Conservation (phyloP, 2,888 invertebrate species). For the Hemicrepidius hirtus region DNA sequence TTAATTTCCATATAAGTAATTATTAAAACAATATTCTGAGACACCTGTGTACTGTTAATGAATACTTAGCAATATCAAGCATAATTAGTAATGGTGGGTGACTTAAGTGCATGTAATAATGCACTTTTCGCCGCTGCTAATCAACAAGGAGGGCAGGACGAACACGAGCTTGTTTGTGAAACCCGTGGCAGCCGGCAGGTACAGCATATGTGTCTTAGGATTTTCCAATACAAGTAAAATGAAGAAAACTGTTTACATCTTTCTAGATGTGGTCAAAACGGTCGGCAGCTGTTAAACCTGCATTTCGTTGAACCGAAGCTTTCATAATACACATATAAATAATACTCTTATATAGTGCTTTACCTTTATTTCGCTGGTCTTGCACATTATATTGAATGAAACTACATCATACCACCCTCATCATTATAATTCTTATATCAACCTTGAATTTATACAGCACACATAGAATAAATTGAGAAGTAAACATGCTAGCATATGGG, state of each 20-base stretch:
- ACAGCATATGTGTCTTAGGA: constrained; percentile 43
- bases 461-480: neutral
- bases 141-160: neutral
- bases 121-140: neutral
- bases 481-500: neutral
- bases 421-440: neutral
- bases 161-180: constrained; percentile 19
- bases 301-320: constrained; percentile 9
- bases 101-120: constrained; percentile 2
- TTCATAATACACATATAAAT: constrained; percentile 28
- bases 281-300: constrained; percentile 31
- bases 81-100: constrained; percentile 14
- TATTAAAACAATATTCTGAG: too few species aligned
- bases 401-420: constrained; percentile 19
- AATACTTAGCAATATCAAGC: neutral
- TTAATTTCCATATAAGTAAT: too few species aligned
- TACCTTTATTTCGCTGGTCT: constrained; percentile 13
- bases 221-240: constrained; percentile 44
- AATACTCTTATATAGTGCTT: constrained; percentile 11
- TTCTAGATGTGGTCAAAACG: constrained; percentile 34
- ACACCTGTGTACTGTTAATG: neutral
- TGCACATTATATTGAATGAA: neutral
- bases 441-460: neutral
- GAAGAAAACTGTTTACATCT: constrained; percentile 46
- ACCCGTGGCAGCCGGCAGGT: constrained; percentile 38